Percentiles rank a stretch among this genome's conserved stretches.
Evolutionary conservation across 2,888 invertebrate species (phyloP).

Genomic region (Cryptocephalus primarius): DNA sequence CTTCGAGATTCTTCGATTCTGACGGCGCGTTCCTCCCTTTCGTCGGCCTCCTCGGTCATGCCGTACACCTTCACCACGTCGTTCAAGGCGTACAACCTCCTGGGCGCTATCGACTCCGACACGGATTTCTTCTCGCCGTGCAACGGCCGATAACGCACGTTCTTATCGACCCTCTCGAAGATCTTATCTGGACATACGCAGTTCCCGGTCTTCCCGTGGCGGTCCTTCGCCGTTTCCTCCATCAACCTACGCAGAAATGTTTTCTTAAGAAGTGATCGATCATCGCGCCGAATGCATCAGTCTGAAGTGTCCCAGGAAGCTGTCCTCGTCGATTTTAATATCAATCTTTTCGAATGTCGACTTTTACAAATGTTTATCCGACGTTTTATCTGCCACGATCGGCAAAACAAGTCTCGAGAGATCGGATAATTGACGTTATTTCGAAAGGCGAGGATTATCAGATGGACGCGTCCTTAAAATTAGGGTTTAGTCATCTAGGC

Average conservation of each 20-base stretch:
- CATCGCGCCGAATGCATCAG: no score
- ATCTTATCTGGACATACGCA: slow-evolving; percentile 59
- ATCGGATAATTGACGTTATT: no score
- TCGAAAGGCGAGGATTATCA: no score
- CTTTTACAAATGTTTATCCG: no score
- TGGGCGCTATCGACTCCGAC: slow-evolving; percentile 48
- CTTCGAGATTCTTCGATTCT: slow-evolving; percentile 17
- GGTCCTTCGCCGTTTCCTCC: slow-evolving; percentile 33
- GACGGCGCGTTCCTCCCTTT: slow-evolving; percentile 26
- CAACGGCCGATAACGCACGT: slow-evolving; percentile 43
- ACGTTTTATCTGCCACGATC: no score
- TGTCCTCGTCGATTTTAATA: no score
- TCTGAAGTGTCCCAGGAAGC: no score
- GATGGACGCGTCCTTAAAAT: no score
- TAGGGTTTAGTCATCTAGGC: no score
- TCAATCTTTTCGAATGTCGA: no score
- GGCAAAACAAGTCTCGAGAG: no score
- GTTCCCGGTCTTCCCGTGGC: slow-evolving; percentile 39
- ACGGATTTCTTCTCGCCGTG: slow-evolving; percentile 34
- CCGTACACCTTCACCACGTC: slow-evolving; percentile 64
- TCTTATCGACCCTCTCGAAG: slow-evolving; percentile 53
- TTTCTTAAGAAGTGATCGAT: no score
- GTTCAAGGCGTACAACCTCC: slow-evolving; percentile 57
- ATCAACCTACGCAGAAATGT: slow-evolving; percentile 43
- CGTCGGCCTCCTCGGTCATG: slow-evolving; percentile 36